These are phyloP conservation scores for Bursaphelenchus mucronatus DNA, from an alignment of 1,140 invertebrate species.

Conservation along the genomic window DNA sequence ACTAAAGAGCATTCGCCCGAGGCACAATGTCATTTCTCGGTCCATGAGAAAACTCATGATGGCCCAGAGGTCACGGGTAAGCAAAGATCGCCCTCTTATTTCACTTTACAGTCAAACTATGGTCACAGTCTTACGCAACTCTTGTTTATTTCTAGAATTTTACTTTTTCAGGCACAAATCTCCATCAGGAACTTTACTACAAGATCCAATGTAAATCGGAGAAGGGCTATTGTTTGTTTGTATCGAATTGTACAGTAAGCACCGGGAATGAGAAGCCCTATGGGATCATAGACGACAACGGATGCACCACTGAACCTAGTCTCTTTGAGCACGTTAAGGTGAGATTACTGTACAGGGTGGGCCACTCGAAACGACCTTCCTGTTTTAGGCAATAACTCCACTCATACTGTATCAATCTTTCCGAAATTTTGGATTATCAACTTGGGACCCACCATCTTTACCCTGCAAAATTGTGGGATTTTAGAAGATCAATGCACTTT, in stretches of 20 bases:
- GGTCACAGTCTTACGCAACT: not conserved
- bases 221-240: slow-evolving; percentile 41
- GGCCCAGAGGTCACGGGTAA: slow-evolving; percentile 38
- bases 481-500: too few relatives aligned
- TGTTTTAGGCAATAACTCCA: too few relatives aligned
- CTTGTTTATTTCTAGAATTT: slow-evolving; percentile 1
- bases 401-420: slow-evolving; percentile 18
- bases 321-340: slow-evolving; percentile 49
- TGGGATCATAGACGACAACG: slow-evolving; percentile 39
- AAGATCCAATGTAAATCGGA: slow-evolving; percentile 41
- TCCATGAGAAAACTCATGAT: slow-evolving; percentile 38
- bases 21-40: slow-evolving; percentile 41
- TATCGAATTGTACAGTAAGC: slow-evolving; percentile 45
- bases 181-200: slow-evolving; percentile 49
- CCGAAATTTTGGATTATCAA: too few relatives aligned
- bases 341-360: not conserved
- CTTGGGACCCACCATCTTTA: too few relatives aligned
- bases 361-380: not conserved
- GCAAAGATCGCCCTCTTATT: slow-evolving; percentile 4
- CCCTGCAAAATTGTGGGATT: too few relatives aligned
- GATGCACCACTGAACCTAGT: slow-evolving; percentile 44
- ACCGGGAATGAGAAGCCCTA: slow-evolving; percentile 32
- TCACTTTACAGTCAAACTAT: not conserved
- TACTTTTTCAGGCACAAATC: slow-evolving; percentile 30
- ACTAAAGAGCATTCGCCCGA: slow-evolving; percentile 25